Evolutionary conservation across 2,888 invertebrate species (phyloP), one percentile per base, ranked within the genome.

Genomic region (Subacronicta megacephala): DNA sequence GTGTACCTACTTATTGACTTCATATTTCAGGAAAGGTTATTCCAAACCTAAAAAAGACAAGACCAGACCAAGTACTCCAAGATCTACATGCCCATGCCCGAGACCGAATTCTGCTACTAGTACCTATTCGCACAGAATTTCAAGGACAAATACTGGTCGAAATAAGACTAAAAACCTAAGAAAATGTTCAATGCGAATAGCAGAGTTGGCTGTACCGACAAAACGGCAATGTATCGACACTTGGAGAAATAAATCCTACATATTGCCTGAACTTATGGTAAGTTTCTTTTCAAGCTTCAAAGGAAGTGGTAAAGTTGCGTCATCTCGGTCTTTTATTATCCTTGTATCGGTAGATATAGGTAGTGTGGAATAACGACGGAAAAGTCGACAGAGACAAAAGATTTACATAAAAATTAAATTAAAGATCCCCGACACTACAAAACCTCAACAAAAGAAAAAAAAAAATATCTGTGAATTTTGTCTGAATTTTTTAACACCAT

Each of bases 181-280:
- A 43, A 75, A 59, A 50, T 93, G 92, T 62, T 79, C 90, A 1
- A 66, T 92, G 66, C 84, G 93, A 51, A 86, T 88, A 63, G 87
- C 85, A 0, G 89, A 92, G 72, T 65, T 93, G 36, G 90, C 93
- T 1, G 80, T 82, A 12, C 93, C 93, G 2, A 75, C 85, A 0
- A 93, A 93, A 77, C 81, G 93, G 31, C 87, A 87, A 20, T 93
- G 92, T 62, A 76, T 93, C 18, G 88, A 89, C 10, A 90, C 91
- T 31, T 93, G 90, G 93, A 80, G 85, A 60, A 78, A 72, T 35
- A 90, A 87, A 60, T 74, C 78, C 40, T 47, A 82, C 31, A 58
- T 83, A 29, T 78, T 93, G 18, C 90, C 93, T n/a, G 81, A 59
- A 36, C 75, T 72, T 52, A 93, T 92, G 93, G 93, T 92, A 74